Conservation (phyloP, 2,113 vertebrate species). For the Saimiri boliviensis region DNA sequence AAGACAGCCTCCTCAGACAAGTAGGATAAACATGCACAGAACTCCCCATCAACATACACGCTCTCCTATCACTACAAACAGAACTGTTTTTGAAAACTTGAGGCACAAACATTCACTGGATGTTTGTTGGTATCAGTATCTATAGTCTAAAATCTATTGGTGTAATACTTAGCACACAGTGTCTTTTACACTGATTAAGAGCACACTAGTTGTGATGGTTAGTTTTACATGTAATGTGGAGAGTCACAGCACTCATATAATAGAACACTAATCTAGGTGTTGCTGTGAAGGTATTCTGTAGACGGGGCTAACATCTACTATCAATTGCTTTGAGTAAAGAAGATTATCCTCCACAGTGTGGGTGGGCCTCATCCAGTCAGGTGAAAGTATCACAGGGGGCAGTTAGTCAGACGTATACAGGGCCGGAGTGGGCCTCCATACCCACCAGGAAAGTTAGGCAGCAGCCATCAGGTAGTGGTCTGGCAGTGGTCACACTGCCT, state of each 20-base stretch:
- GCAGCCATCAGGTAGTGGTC: too few species aligned
- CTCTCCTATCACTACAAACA: background rate
- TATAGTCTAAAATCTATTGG: background rate
- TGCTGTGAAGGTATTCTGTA: background rate
- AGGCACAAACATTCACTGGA: background rate
- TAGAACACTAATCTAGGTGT: background rate
- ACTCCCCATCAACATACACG: background rate
- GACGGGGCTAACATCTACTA: background rate
- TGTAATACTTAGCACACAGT: background rate
- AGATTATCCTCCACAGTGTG: background rate
- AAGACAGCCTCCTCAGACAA: background rate
- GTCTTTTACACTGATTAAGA: background rate
- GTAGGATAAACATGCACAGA: constrained; percentile 38
- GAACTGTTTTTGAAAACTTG: background rate
- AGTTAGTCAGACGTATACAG: too few species aligned
- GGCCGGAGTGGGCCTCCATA: too few species aligned
- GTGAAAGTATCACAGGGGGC: background rate
- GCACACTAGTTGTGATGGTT: background rate
- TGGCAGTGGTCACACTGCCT: too few species aligned
- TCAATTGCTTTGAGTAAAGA: background rate
- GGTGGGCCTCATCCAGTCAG: background rate
- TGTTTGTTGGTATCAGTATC: background rate
- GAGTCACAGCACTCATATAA: background rate
- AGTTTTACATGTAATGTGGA: background rate
- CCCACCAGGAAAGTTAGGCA: too few species aligned